Percentiles rank a stretch among this genome's conserved stretches.
Evolutionary conservation across 2,113 vertebrate species (phyloP).

Genomic region (Phrynosoma blainvillii): DNA sequence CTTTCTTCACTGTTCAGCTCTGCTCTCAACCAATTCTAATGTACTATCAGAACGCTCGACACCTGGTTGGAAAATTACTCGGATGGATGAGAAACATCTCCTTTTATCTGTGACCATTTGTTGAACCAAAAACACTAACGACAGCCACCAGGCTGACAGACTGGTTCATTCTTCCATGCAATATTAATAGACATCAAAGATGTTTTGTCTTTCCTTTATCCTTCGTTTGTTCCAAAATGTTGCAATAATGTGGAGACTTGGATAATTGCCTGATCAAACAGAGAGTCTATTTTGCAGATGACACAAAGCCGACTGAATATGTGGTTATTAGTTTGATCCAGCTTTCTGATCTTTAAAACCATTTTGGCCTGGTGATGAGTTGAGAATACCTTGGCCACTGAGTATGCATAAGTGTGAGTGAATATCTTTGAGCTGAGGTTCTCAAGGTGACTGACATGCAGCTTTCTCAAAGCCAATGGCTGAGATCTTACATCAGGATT

Average conservation of each 20-base stretch:
- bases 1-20: not conserved
- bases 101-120: not conserved
- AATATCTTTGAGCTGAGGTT: not conserved
- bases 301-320: not conserved
- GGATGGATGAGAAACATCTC: not conserved
- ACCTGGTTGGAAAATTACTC: not conserved
- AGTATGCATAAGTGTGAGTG: not conserved
- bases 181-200: not conserved
- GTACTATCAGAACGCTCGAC: not conserved
- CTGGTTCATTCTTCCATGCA: not conserved
- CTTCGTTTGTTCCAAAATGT: constrained; percentile 2
- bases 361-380: not conserved
- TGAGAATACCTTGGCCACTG: not conserved
- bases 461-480: not conserved
- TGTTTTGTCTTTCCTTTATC: constrained; percentile 10
- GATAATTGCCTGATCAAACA: constrained; percentile 3
- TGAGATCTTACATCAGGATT: too few relatives aligned
- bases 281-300: constrained; percentile 1
- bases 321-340: not conserved
- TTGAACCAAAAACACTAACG: not conserved
- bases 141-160: not conserved
- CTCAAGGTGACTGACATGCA: not conserved
- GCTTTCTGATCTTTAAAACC: not conserved
- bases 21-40: not conserved
- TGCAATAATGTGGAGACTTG: not conserved